Evolutionary conservation across 2,888 invertebrate species (phyloP).

Genomic region (Latrodectus hesperus): DNA sequence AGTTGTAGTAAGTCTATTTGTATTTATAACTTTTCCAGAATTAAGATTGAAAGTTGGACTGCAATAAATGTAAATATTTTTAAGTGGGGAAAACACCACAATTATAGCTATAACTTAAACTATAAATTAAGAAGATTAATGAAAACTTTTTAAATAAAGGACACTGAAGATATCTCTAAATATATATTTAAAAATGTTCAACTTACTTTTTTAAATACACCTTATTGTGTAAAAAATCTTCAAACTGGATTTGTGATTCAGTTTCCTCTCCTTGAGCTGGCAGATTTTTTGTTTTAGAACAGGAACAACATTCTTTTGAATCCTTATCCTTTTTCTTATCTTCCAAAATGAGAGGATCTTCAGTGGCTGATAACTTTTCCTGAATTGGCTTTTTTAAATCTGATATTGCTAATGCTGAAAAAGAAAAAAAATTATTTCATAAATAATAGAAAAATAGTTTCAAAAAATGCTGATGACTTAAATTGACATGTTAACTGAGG

Average conservation of each 20-base stretch:
- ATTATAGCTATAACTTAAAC: background rate
- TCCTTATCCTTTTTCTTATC: conserved; percentile 31
- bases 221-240: conserved; percentile 86
- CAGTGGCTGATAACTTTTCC: conserved; percentile 23
- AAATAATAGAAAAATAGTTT: too few relatives aligned
- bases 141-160: background rate
- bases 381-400: conserved; percentile 46
- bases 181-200: background rate
- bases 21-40: background rate
- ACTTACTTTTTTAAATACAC: conserved; percentile 79
- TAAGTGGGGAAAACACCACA: background rate
- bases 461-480: too few relatives aligned
- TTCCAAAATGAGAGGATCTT: conserved; percentile 18
- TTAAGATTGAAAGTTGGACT: background rate
- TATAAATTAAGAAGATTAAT: too few relatives aligned
- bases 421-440: background rate
- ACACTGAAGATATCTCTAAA: background rate
- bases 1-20: background rate
- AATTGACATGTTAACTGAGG: too few relatives aligned
- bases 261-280: conserved; percentile 79
- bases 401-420: conserved; percentile 56
- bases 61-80: background rate
- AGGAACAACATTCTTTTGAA: conserved; percentile 72
- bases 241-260: conserved; percentile 82
- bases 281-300: conserved; percentile 74